phyloP scores from a whole-genome alignment of 2,113 vertebrate genomes.

The Myodes glareolus region DNA sequence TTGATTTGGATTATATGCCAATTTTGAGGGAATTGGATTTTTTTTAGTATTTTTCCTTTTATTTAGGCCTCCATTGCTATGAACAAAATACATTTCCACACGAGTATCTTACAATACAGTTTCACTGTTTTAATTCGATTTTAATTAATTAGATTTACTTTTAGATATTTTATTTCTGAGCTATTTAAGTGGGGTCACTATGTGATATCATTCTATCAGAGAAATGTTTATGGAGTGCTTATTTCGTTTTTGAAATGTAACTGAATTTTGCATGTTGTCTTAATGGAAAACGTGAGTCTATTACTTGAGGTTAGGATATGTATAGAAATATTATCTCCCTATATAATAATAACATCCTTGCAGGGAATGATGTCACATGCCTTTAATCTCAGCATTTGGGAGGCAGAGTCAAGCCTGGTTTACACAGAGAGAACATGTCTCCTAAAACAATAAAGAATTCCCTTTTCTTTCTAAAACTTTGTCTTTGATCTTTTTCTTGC shows the following conservation, averaged over 20 bases:
- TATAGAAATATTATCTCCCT: background rate
- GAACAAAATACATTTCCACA: background rate
- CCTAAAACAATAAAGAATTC: background rate
- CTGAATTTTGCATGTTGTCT: background rate
- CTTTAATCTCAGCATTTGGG: background rate
- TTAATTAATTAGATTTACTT: constrained; percentile 6
- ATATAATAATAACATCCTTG: too few relatives aligned
- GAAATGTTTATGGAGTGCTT: background rate
- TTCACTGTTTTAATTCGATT: background rate
- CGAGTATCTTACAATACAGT: background rate
- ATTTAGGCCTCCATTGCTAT: background rate
- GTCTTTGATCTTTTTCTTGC: background rate
- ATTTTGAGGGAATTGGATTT: background rate
- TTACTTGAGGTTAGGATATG: background rate
- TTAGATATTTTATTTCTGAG: constrained; percentile 16
- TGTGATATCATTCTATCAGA: background rate
- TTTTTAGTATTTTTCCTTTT: background rate
- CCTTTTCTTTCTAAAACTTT: background rate
- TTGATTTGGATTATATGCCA: background rate
- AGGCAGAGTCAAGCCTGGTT: background rate
- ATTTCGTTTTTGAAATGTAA: background rate
- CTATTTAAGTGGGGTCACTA: background rate
- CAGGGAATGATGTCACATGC: too few relatives aligned
- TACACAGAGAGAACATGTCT: background rate
- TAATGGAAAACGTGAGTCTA: background rate